phyloP scores from a whole-genome alignment of 2,113 vertebrate genomes.

The Hirundichthys speculiger region DNA sequence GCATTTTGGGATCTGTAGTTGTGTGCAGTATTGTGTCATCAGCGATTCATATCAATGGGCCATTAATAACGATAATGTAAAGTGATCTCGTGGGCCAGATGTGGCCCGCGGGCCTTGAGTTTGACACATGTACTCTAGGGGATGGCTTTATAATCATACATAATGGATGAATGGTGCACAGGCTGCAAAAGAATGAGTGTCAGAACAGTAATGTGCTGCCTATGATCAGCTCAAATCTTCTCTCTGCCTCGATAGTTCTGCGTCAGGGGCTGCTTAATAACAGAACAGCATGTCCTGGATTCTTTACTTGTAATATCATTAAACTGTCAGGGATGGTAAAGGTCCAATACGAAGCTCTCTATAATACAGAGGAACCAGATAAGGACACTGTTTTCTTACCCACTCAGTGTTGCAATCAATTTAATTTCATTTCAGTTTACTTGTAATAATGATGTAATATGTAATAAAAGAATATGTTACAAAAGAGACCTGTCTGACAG shows the following conservation, averaged over 20 bases:
- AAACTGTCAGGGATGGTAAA: slow-evolving; percentile 1
- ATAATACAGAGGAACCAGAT: slow-evolving; percentile 29
- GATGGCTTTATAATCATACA: slow-evolving; percentile 77
- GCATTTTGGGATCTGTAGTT: no score
- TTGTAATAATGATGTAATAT: no score
- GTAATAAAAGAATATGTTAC: no score
- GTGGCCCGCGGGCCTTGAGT: no score
- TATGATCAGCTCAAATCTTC: slow-evolving; percentile 50
- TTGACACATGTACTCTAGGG: no score
- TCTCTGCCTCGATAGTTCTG: slow-evolving; percentile 28
- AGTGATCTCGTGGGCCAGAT: no score
- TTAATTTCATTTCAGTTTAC: no score
- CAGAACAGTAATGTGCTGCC: slow-evolving; percentile 54
- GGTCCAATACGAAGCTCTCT: slow-evolving; percentile 6
- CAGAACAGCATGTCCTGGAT: background rate
- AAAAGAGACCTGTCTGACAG: no score
- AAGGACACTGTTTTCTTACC: slow-evolving; percentile 44
- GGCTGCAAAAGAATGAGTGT: slow-evolving; percentile 68
- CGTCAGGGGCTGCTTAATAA: background rate
- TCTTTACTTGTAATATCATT: background rate
- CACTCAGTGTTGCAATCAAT: no score
- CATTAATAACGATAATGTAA: no score
- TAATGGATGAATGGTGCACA: slow-evolving; percentile 75
- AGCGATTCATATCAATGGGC: no score
- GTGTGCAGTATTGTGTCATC: no score